phyloP scores from a whole-genome alignment of 2,797 vertebrate species.

The Premnoplex brunnescens region DNA sequence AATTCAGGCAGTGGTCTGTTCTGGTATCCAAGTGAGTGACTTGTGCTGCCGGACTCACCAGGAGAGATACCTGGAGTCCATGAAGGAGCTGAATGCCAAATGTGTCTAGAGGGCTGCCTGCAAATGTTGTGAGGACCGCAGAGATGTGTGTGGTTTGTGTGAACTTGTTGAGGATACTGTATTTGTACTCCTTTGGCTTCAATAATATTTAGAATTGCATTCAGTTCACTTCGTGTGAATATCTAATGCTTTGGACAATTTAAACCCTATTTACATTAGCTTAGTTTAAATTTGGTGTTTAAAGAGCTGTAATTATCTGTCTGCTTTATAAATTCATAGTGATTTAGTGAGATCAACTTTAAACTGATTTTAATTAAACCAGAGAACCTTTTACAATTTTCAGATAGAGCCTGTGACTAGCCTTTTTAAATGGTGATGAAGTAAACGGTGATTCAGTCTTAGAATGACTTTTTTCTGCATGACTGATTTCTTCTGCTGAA shows the following conservation, averaged over 20 bases:
- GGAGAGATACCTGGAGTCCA: not conserved
- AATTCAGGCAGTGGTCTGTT: not conserved
- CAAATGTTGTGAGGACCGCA: rapidly evolving
- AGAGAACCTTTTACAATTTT: not conserved
- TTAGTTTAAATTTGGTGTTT: conserved; percentile 14
- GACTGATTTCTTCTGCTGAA: not conserved
- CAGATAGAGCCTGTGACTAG: not conserved
- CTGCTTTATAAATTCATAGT: not conserved
- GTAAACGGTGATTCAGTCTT: not conserved
- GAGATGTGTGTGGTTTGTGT: rapidly evolving
- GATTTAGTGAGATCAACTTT: conserved; percentile 23
- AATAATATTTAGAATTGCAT: not conserved
- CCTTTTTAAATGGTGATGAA: not conserved
- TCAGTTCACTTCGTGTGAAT: not conserved
- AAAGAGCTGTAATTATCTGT: conserved; percentile 2
- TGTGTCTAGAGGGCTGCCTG: not conserved
- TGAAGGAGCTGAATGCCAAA: not conserved
- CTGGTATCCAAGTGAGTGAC: rapidly evolving
- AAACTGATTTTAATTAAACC: conserved; percentile 38
- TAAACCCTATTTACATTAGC: conserved; percentile 1
- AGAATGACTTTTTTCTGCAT: not conserved
- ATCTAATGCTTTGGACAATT: not conserved
- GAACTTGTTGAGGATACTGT: not conserved
- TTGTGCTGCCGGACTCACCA: not conserved
- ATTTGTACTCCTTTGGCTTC: not conserved